Conservation (phyloP, 2,113 vertebrate genomes). For the Tonatia bakeri region DNA sequence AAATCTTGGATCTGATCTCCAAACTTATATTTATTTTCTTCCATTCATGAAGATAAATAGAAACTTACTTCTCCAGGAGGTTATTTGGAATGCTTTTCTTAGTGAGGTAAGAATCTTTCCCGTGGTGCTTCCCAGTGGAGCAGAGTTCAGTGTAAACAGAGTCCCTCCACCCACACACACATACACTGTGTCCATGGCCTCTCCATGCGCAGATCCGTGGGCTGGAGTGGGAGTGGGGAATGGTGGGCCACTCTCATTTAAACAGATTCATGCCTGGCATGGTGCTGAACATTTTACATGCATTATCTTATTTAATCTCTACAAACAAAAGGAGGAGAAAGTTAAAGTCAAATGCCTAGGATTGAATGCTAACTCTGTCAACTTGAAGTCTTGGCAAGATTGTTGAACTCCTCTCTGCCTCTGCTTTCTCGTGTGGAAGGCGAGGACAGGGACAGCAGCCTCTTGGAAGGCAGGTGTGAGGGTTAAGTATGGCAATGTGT, state of each 20-base stretch:
- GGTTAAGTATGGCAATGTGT: background rate
- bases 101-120: background rate
- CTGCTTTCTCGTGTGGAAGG: background rate
- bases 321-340: background rate
- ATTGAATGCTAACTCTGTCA: background rate
- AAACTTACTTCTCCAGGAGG: slow-evolving; percentile 12
- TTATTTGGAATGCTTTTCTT: slow-evolving; percentile 11
- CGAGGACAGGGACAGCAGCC: background rate
- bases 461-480: background rate
- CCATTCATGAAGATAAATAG: slow-evolving; percentile 3
- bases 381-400: background rate
- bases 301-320: background rate
- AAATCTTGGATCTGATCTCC: background rate
- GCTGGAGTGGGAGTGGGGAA: background rate
- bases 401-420: background rate
- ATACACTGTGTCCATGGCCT: background rate
- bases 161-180: too few relatives aligned
- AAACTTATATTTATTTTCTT: slow-evolving; percentile 22
- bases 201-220: background rate
- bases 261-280: background rate
- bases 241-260: background rate
- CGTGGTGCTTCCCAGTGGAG: background rate
- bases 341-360: background rate
- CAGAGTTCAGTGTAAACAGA: background rate
- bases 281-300: background rate